Evolutionary conservation across 2,113 vertebrate species (phyloP).

Genomic region (Ochotona princeps): DNA sequence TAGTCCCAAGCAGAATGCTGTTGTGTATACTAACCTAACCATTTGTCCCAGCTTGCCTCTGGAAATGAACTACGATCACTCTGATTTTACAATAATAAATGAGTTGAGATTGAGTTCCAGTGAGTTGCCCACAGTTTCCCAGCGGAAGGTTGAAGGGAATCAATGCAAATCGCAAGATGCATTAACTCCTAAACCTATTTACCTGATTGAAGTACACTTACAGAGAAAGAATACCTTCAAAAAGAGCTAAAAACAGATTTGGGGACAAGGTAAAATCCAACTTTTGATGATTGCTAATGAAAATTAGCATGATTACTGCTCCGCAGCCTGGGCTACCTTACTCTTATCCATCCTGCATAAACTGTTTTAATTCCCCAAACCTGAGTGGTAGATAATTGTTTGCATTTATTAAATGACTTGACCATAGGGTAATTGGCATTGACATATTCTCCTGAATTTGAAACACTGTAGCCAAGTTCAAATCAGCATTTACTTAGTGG

Average conservation of each 20-base stretch:
- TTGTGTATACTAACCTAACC: neutral
- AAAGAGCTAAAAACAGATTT: neutral
- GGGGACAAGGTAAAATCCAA: neutral
- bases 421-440: neutral
- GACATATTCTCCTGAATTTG: neutral
- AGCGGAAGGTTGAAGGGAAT: conserved; percentile 5
- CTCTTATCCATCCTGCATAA: neutral
- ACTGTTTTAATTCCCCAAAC: neutral
- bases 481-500: neutral
- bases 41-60: neutral
- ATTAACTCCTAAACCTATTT: neutral
- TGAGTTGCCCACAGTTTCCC: neutral
- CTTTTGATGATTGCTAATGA: neutral
- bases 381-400: neutral
- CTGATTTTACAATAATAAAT: conserved; percentile 37
- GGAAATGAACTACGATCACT: neutral
- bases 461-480: neutral
- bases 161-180: neutral
- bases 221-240: neutral
- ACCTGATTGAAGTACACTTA: neutral
- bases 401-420: neutral
- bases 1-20: neutral
- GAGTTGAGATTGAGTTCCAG: conserved; percentile 38
- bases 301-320: conserved; percentile 9
- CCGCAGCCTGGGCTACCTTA: neutral